Conservation (phyloP, 1,140 invertebrate genomes). For the Drosophila lowei region DNA sequence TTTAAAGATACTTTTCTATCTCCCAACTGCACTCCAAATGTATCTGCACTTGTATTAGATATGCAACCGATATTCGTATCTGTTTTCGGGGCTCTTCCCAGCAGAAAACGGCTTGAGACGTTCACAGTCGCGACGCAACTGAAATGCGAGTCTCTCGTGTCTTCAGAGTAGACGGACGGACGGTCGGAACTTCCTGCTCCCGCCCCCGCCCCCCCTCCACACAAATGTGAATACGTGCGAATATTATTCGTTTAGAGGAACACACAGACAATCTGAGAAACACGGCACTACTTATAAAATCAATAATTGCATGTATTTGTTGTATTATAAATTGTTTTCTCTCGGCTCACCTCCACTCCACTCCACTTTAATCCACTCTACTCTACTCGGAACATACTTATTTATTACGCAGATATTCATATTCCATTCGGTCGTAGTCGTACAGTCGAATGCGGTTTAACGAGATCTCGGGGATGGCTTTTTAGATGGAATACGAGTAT, state of each 20-base stretch:
- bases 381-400: too few relatives aligned
- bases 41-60: too few relatives aligned
- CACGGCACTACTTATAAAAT: constrained; percentile 62
- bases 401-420: constrained; percentile 16
- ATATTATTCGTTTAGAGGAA: constrained; percentile 40
- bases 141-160: constrained; percentile 33
- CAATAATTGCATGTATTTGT: constrained; percentile 55
- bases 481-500: constrained; percentile 1
- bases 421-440: constrained; percentile 20
- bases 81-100: background rate
- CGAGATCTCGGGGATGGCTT: constrained; percentile 8
- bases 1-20: background rate
- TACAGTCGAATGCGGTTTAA: constrained; percentile 42
- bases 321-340: constrained; percentile 23
- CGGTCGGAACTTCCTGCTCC: constrained; percentile 21
- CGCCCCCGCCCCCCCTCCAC: constrained; percentile 18
- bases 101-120: constrained; percentile 31
- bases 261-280: constrained; percentile 39
- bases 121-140: constrained; percentile 57
- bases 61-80: too few relatives aligned
- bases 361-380: too few relatives aligned
- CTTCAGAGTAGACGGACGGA: constrained; percentile 7
- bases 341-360: constrained; percentile 12
- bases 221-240: constrained; percentile 60
- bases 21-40: background rate